Evolutionary conservation across 2,888 invertebrate species (phyloP), one percentile per base, ranked within the genome.

Genomic region (Neocrepidodera transversa): DNA sequence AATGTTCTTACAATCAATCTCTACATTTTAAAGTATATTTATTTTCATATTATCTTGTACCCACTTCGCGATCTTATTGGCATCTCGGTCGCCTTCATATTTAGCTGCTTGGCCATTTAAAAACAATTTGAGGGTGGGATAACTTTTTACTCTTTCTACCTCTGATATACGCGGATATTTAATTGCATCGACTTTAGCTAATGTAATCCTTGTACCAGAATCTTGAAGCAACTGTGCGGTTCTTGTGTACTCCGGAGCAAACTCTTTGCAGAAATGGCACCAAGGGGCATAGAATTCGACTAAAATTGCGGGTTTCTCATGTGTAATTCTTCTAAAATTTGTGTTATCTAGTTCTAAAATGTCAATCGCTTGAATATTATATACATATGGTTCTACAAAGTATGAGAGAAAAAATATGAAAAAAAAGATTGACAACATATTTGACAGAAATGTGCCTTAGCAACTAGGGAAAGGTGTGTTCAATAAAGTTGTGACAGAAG

Each of bases 191-290:
- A 91, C 80, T 13, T 88, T 86, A 5, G 86, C 84, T 0, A 85
- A 72, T 47, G 57, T 56, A 6, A 66, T 36, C 1, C 57, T 54
- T 10, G 50, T 43, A 1, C 57, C 42, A 10, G 89, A 85, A 1
- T 86, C 85, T 79, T 86, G 86, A 8, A 89, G 77, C 72, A 92
- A 91, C 2, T 84, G 82, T 2, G 95, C 95, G 1, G 93, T 93
- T 50, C 84, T 83, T 0, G 90, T 85, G 81, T 89, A 95, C 62
- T 94, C 93, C 0, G 95, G 95, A 72, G 94, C 95, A 72, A 95
- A 77, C 54, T 87, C 86, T 76, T 93, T 94, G 77, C 95, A 95
- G 75, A 88, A 93, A 0, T 93, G 92, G 80, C 95, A 95, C 95
- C 94, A 95, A 0, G 95, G 94, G 0, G 93, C 94, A 79, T 95